Conservation (phyloP, 2,113 vertebrate species). For the Cromileptes altivelis region DNA sequence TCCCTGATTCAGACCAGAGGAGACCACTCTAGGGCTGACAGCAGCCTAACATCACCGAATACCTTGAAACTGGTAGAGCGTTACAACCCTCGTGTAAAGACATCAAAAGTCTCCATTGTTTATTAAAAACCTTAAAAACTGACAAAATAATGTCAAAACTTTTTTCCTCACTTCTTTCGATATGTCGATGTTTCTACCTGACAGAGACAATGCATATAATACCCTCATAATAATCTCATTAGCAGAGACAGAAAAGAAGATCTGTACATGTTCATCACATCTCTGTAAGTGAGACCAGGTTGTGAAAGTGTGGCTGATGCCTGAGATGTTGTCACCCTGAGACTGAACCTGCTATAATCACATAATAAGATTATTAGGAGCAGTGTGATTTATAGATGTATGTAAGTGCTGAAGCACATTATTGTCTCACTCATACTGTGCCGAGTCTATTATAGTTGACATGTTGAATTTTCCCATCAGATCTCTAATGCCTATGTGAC, state of each 20-base stretch:
- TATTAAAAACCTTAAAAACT: background rate
- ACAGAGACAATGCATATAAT: too few species aligned
- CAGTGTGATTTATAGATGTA: background rate
- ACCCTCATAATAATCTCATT: background rate
- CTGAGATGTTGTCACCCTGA: background rate
- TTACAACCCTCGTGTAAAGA: too few species aligned
- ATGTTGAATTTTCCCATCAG: background rate
- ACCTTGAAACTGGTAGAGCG: too few species aligned
- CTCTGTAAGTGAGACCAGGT: background rate
- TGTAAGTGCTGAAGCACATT: background rate
- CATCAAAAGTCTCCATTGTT: background rate
- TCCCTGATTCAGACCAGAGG: too few species aligned
- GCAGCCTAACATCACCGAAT: too few species aligned
- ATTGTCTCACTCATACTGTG: background rate
- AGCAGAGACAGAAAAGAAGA: accelerated
- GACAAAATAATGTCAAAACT: background rate
- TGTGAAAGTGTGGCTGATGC: slow-evolving; percentile 4
- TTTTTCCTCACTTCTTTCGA: background rate
- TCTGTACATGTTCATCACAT: background rate
- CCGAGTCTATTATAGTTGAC: background rate
- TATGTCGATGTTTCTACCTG: background rate
- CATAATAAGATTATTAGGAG: background rate
- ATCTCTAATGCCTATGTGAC: background rate
- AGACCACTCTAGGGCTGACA: too few species aligned
- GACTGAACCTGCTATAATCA: background rate